A percentile compares a stretch with the other conserved stretches of the same genome.
phyloP scores from a whole-genome alignment of 2,113 vertebrate species.

The Mohoua ochrocephala region DNA sequence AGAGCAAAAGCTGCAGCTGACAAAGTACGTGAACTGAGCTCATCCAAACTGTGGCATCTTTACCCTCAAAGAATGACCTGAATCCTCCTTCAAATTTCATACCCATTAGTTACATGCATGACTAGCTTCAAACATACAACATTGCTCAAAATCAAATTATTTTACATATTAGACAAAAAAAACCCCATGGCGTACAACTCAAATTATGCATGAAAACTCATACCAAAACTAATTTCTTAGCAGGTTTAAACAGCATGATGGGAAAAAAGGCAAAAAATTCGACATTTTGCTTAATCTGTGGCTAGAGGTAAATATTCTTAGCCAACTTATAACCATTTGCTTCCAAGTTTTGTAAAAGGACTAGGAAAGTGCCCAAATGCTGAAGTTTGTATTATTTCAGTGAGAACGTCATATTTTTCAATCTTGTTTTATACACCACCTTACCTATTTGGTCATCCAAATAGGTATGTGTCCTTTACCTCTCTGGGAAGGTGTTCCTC shows the following conservation, averaged over 20 bases:
- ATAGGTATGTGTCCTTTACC: rapidly evolving
- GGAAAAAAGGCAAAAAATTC: rapidly evolving
- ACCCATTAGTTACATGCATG: neutral
- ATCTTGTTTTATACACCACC: neutral
- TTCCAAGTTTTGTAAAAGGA: neutral
- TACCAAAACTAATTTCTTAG: neutral
- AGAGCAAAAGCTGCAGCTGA: neutral
- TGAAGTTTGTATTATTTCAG: neutral
- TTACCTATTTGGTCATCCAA: neutral
- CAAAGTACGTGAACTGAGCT: neutral
- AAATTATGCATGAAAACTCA: neutral
- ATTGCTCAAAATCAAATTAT: neutral
- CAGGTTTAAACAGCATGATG: neutral
- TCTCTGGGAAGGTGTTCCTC: neutral
- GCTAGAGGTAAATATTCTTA: neutral
- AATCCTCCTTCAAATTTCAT: neutral
- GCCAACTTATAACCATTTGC: neutral
- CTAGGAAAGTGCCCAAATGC: neutral
- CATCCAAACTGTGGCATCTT: neutral
- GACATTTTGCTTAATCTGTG: neutral
- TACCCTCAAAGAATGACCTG: neutral
- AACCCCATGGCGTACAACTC: rapidly evolving
- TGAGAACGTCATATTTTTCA: neutral
- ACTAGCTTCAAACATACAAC: neutral
- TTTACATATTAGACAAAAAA: neutral